phyloP scores from a whole-genome alignment of 2,113 vertebrate genomes.

The Charina bottae region DNA sequence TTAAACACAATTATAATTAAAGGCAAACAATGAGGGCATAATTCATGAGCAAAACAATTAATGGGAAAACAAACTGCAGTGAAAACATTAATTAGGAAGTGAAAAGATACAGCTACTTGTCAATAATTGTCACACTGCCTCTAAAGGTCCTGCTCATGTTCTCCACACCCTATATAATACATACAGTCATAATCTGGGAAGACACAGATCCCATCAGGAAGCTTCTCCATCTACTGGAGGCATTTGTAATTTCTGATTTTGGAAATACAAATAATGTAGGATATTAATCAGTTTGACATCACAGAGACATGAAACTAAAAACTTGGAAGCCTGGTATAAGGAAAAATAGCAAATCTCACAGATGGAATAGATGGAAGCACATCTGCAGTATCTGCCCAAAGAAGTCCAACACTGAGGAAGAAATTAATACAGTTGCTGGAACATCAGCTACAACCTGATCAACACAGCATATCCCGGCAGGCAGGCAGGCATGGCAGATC shows the following conservation, averaged over 20 bases:
- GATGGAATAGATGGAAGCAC: not conserved
- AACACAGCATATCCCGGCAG: not conserved
- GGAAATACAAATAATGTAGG: not conserved
- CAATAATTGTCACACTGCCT: not conserved
- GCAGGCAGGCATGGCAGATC: not conserved
- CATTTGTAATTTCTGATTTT: not conserved
- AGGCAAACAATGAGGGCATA: not conserved
- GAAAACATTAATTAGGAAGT: not conserved
- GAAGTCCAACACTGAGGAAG: not conserved
- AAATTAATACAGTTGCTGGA: not conserved
- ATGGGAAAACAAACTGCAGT: not conserved
- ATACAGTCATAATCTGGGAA: not conserved
- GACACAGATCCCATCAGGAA: no score
- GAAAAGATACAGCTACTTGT: not conserved
- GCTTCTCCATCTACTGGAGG: not conserved
- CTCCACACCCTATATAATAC: not conserved
- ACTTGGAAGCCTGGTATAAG: not conserved
- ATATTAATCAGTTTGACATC: not conserved
- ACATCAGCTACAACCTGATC: not conserved
- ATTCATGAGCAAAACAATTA: not conserved
- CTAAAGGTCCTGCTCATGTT: not conserved
- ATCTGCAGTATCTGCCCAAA: not conserved
- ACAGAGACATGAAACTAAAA: not conserved
- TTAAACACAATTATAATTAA: conserved; percentile 2
- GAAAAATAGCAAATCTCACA: not conserved